Evolutionary conservation across 2,888 invertebrate species (phyloP), one percentile per base, ranked within the genome.

Genomic region (Erebia aethiops): DNA sequence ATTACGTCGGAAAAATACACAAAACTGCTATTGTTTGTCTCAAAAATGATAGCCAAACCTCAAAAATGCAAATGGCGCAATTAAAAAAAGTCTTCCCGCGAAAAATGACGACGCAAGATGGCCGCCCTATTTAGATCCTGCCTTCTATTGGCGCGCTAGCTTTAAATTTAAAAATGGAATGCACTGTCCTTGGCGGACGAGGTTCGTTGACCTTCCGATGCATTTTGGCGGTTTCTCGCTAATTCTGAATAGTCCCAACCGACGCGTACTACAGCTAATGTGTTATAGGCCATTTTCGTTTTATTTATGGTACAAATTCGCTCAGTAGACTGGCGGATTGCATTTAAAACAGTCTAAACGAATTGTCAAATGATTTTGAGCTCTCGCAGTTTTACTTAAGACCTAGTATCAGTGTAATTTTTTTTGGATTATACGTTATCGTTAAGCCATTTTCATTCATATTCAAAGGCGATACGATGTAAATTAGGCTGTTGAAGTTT

Each of bases 131-230:
- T 92, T 92, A 93, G 93, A 91, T 87, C 86, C 85, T 84, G 88
- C 88, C 87, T 88, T 91, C 92, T 92, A 92, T 92, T 91, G 92
- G 92, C 85, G 88, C 87, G 92, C 92, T 92, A 93, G 90, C 87
- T 87, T 91, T 87, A 86, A 88, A 88, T 88, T 91, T 89, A 91
- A 92, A 92, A 92, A 92, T 90, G 90, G 91, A 92, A 92, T 93
- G 92, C 92, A 89, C 89, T 93, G 93, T 93, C 93, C 93, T 93
- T 93, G 92, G 92, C 82, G 86, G 81, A 82, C 82, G 73, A 81
- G 84, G 92, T 89, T 91, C 92, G 88, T 91, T 85, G 89, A 92
- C 92, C 93, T 92, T 89, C 88, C 91, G 89, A 91, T 93, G 93
- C 93, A 93, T 93, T 93, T 93, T 84, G 93, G 93, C 85, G 88